A percentile compares a stretch with the other conserved stretches of the same genome.
Evolutionary conservation across 1,140 invertebrate genomes (phyloP).

Genomic region (Choristoneura fumiferana): DNA sequence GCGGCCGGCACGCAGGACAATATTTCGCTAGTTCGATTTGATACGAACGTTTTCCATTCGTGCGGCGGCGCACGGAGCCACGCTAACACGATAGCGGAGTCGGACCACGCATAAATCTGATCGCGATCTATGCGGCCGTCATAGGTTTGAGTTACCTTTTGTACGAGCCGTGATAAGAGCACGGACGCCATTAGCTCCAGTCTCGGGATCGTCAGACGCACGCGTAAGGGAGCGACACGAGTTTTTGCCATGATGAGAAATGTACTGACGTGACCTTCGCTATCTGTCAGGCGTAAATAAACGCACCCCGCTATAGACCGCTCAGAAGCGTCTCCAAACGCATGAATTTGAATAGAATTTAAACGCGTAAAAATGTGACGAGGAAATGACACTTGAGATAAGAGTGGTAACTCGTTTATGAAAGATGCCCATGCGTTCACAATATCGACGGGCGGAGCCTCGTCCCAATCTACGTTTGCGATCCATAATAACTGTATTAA

Average conservation of each 20-base stretch:
- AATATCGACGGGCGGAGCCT: neutral
- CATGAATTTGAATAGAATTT: constrained; percentile 16
- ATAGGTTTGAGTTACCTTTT: constrained; percentile 29
- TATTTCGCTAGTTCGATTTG: constrained; percentile 35
- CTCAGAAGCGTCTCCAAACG: too few species aligned
- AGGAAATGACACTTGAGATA: neutral
- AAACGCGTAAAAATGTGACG: neutral
- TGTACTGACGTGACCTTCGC: neutral
- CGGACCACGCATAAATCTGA: constrained; percentile 34
- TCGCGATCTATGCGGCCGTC: constrained; percentile 23
- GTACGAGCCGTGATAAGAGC: constrained; percentile 45
- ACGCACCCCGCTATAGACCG: neutral
- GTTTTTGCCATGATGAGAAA: neutral
- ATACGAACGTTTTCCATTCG: constrained; percentile 37
- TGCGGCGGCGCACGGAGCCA: constrained; percentile 34
- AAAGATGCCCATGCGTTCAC: neutral
- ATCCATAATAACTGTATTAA: neutral
- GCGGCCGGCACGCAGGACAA: constrained; percentile 24
- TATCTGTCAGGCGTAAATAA: neutral
- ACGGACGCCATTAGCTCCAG: constrained; percentile 70
- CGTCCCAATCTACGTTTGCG: neutral
- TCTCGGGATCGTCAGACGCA: constrained; percentile 60
- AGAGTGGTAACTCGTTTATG: neutral
- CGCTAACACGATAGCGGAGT: constrained; percentile 35
- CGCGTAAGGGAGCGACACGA: constrained; percentile 16